Evolutionary conservation across 2,797 vertebrate genomes (phyloP).

Genomic region (Podarcis lilfordi): DNA sequence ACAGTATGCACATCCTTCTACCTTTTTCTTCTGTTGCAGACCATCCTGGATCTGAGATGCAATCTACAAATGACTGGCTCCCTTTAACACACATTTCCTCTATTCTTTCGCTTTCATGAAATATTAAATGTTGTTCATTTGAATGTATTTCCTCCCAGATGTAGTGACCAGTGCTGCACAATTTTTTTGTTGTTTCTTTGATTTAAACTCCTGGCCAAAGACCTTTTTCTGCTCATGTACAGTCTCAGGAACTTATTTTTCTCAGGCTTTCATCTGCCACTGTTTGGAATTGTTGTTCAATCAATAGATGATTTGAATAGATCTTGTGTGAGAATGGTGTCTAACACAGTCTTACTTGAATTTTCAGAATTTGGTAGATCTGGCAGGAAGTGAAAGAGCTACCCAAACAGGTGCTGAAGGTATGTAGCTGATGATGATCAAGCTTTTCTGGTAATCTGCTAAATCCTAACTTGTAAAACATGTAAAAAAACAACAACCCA

Average conservation of each 20-base stretch:
- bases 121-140: not conserved
- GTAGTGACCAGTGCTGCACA: not conserved
- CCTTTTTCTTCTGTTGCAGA: no score
- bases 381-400: constrained; percentile 93
- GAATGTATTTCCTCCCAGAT: not conserved
- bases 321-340: constrained; percentile 24
- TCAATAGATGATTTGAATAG: not conserved
- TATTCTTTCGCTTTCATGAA: not conserved
- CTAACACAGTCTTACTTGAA: constrained; percentile 36
- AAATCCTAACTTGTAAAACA: not conserved
- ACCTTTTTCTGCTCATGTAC: not conserved
- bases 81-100: no score
- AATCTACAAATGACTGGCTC: no score
- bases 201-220: not conserved
- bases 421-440: constrained; percentile 60
- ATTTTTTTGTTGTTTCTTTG: not conserved
- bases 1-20: no score
- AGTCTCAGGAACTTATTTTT: not conserved
- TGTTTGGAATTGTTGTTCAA: not conserved
- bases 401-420: constrained; percentile 97
- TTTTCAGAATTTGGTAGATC: constrained; percentile 94
- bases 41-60: no score
- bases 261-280: not conserved
- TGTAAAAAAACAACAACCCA: no score
- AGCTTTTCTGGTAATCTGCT: not conserved